phyloP scores from a whole-genome alignment of 2,797 vertebrate species.

The Coracias cyanogaster region DNA sequence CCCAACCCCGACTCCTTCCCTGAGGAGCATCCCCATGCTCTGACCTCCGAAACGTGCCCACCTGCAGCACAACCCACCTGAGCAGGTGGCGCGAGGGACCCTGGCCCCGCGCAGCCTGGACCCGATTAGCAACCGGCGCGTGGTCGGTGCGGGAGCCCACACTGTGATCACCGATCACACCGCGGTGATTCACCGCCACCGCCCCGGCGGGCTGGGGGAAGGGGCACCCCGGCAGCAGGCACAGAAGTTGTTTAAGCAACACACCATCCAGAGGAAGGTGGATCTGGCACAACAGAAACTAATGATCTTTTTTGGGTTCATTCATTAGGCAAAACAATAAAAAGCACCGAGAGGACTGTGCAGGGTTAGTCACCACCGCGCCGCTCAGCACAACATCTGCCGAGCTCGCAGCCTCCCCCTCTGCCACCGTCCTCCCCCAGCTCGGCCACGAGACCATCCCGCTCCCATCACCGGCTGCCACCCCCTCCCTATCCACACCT shows the following conservation, averaged over 20 bases:
- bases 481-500: background rate
- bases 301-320: background rate
- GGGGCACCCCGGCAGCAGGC: background rate
- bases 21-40: rapidly evolving
- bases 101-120: background rate
- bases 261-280: background rate
- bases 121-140: background rate
- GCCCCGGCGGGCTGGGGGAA: background rate
- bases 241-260: background rate
- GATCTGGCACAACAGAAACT: background rate
- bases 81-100: background rate
- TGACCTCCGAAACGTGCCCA: rapidly evolving
- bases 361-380: background rate
- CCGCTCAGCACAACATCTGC: background rate
- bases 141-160: background rate
- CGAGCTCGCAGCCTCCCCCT: background rate
- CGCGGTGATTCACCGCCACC: background rate
- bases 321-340: background rate
- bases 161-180: background rate
- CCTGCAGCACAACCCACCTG: background rate
- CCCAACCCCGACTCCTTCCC: rapidly evolving
- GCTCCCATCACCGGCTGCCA: background rate
- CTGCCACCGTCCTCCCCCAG: background rate
- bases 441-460: background rate
- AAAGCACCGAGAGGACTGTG: rapidly evolving